Conservation (phyloP, 2,797 vertebrate genomes). For the Danio tinwini region DNA sequence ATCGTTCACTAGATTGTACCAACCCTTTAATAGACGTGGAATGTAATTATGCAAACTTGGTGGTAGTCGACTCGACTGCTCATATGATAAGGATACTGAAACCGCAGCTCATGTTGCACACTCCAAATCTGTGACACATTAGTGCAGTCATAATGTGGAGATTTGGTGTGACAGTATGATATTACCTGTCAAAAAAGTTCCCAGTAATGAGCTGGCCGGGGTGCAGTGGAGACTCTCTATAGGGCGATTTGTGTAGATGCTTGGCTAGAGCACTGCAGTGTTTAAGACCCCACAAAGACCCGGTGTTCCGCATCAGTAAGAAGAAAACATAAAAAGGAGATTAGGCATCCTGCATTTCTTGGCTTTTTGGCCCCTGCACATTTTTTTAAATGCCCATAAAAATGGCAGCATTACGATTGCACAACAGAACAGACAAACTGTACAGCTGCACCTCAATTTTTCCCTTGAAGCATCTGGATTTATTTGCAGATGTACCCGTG, state of each 20-base stretch:
- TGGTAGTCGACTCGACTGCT: neutral
- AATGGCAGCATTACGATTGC: conserved; percentile 22
- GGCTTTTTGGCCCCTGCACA: neutral
- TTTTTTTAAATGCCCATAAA: conserved; percentile 28
- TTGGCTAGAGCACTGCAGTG: neutral
- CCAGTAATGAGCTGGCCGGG: conserved; percentile 5
- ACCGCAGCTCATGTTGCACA: neutral
- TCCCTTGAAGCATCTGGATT: conserved; percentile 39
- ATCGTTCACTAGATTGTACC: no score
- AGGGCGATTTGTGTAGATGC: conserved; percentile 19
- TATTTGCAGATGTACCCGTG: conserved; percentile 25
- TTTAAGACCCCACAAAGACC: conserved; percentile 22
- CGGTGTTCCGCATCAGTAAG: neutral
- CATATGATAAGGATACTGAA: neutral
- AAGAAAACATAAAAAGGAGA: conserved; percentile 36
- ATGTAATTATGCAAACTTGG: conserved; percentile 35
- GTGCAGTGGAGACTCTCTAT: conserved; percentile 6
- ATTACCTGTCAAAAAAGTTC: conserved; percentile 4
- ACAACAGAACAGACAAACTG: conserved; percentile 12
- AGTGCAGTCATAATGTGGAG: neutral
- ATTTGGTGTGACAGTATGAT: conserved; percentile 3
- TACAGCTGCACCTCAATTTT: neutral
- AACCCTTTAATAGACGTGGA: conserved; percentile 44
- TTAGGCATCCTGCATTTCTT: conserved; percentile 36
- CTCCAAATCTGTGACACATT: conserved; percentile 4